Evolutionary conservation across 2,113 vertebrate genomes (phyloP), one percentile per base, ranked within the genome.

Genomic region (Phalacrocorax brasilianus): DNA sequence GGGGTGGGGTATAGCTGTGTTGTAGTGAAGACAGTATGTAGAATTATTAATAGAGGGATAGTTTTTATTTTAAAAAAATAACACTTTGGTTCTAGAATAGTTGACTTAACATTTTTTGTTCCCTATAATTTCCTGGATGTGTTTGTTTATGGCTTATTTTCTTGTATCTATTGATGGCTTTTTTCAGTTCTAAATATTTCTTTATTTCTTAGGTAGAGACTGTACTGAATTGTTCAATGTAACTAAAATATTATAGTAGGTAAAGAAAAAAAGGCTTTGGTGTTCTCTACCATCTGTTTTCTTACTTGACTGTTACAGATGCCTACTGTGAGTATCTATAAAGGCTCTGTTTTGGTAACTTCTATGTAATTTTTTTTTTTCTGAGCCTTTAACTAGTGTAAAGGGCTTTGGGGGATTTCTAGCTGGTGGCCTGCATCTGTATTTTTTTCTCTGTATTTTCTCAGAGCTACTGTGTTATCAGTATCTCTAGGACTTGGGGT

Each of bases 21-120:
- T 47, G 4, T 4, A 11, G 2, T 17, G 1, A 23, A 47, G 7
- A 1, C 0, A 5, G 9, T 4, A 2, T 5, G 3, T 8, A 9
- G 12, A 1, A 0, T 33, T 70, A 4, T 19, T 53, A n/a, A 20
- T 1, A 33, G 44, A 52, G 1, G 1, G 11, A 1, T 11, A 21
- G 2, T 45, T 0, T 78, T 47, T 59, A 63, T 2, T 27, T 45
- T 44, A 2, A 38, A 10, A 26, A 17, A 38, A 38, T 6, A 50
- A 0, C 0, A 0, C 1, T 45, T 40, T 50, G 0, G 3, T 1
- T 45, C 8, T 52, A 3, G 7, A 38, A 3, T 14, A 18, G 2
- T 6, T 40, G 9, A 1, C 5, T 86, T 14, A 33, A 2, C 0
- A 44, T 38, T 49, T 4, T 7, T 58, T 72, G 1, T 40, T 24